Base-by-base conservation (phyloP, 2,888 invertebrate species). In the Margaritifera margaritifera region DNA sequence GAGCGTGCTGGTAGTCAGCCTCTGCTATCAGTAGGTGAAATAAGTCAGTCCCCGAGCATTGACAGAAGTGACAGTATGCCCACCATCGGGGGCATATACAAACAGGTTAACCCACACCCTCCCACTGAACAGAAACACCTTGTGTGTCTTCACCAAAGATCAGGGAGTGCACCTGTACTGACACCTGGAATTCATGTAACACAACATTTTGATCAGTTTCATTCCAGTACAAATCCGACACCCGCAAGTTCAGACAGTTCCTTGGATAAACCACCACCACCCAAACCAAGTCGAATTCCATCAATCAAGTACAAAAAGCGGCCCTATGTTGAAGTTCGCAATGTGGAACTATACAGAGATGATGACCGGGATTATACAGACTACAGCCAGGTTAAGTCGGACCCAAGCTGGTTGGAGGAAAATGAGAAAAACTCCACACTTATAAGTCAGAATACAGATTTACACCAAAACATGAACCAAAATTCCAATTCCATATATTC, bases 11-110 rank as follows among this genome's bases (percentile, higher is more conserved):
- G 87, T 15, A 88, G 87, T 74, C 86, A 87, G 71, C 87, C 87
- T 15, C 59, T 84, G 56, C 71, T 87, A 68, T 77, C 80, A 25
- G 25, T 83, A 4, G 80, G 42, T 42, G 15, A 42, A 42, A 42
- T 42, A 42, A 42, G 15, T 15, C 42, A 42, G 42, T 42, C 15
- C 11, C 15, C 42, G 11, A 42, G 42, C 11, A 73, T 83, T 66
- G 83, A 82, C 25, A 75, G 83, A 19, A 81, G 77, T 66, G 84
- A 82, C 64, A 86, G 86, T 89, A 95, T 94, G 18, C 86, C 86
- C 51, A 75, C 75, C 27, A 78, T 82, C n/a, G 74, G 77, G 4
- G 78, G 68, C 18, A 66, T 64, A 22, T 64, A 66, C 55, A 65
- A 64, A 63, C 69, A 73, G 61, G 25, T 68, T 19, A 55, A 67